phyloP scores from a whole-genome alignment of 2,888 invertebrate genomes.

The Griposia aprilina region DNA sequence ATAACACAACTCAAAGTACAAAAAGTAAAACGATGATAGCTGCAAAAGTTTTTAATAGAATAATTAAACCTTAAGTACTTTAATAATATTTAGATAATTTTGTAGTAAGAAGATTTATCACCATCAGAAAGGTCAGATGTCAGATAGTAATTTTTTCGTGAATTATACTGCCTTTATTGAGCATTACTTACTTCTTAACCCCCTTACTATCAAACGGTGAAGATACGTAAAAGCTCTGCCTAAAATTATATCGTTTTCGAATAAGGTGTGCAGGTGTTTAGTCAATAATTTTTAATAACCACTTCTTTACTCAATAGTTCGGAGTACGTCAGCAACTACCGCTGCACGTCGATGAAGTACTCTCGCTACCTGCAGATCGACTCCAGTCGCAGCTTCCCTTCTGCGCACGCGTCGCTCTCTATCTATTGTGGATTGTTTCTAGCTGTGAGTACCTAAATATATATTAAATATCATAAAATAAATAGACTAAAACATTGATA shows the following conservation, averaged over 20 bases:
- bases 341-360: constrained; percentile 91
- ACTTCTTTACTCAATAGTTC: constrained; percentile 78
- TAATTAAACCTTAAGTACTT: too few species aligned
- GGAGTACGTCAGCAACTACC: constrained; percentile 91
- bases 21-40: too few species aligned
- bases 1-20: too few species aligned
- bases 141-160: too few species aligned
- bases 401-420: constrained; percentile 94
- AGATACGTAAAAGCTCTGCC: not conserved
- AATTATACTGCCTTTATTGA: too few species aligned
- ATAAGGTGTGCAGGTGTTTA: not conserved
- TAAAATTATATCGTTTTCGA: not conserved
- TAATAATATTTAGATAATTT: too few species aligned
- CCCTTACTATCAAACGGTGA: too few species aligned
- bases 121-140: too few species aligned
- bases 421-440: constrained; percentile 92
- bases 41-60: too few species aligned
- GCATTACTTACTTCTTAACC: too few species aligned
- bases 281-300: not conserved
- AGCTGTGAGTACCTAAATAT: constrained; percentile 87
- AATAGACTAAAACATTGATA: not conserved
- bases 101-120: too few species aligned
- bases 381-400: constrained; percentile 93
- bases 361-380: constrained; percentile 91
- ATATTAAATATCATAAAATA: not conserved